phyloP scores from a whole-genome alignment of 2,797 vertebrate species.

The Clarias pachynema region DNA sequence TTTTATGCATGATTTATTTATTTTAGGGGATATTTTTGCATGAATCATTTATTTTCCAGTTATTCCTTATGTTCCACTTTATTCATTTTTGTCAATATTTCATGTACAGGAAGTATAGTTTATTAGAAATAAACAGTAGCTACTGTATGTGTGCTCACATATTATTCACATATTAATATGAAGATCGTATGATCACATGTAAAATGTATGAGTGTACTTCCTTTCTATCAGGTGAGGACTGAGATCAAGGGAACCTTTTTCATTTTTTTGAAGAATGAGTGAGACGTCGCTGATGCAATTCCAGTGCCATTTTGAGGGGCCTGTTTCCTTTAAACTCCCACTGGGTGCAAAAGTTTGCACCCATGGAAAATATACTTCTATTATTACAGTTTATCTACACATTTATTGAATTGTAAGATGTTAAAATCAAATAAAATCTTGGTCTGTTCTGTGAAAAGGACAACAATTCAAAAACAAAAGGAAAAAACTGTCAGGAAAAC shows the following conservation, averaged over 20 bases:
- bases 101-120: background rate
- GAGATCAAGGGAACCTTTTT: background rate
- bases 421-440: background rate
- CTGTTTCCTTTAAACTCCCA: constrained; percentile 2
- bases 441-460: background rate
- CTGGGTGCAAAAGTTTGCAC: background rate
- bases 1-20: background rate
- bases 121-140: no score
- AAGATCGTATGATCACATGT: background rate
- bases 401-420: background rate
- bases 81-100: background rate
- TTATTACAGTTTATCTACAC: background rate
- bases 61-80: background rate
- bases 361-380: no score
- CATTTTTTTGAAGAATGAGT: background rate
- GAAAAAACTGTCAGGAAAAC: background rate
- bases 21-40: background rate
- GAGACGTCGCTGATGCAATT: background rate
- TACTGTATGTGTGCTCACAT: background rate
- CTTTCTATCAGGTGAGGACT: background rate
- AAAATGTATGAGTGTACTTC: background rate
- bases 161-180: background rate
- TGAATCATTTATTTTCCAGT: background rate
- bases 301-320: background rate
- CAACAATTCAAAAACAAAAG: background rate